A percentile compares a stretch with the other conserved stretches of the same genome.
Conservation (phyloP, 1,140 invertebrate genomes). For the Cotesia chilonis region DNA sequence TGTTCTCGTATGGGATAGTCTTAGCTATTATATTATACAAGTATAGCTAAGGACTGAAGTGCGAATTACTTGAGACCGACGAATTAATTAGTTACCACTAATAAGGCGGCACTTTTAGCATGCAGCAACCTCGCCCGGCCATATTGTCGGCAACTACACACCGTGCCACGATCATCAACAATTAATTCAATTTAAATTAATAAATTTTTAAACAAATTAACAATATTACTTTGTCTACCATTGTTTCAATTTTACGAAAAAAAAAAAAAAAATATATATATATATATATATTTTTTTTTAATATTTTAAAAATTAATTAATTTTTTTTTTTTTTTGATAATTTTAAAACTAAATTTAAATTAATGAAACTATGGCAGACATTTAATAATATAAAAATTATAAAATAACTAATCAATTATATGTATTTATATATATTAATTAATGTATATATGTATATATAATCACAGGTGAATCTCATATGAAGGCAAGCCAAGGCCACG, state of each 20-base stretch:
- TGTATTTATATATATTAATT: constrained; percentile 44
- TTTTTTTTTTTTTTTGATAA: constrained; percentile 12
- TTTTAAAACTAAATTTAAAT: constrained; percentile 29
- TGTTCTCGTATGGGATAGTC: no score
- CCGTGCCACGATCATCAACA: constrained; percentile 65
- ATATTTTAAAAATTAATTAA: constrained; percentile 35
- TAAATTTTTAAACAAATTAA: constrained; percentile 53
- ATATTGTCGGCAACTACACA: constrained; percentile 64
- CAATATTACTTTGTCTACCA: constrained; percentile 42
- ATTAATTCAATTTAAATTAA: constrained; percentile 61
- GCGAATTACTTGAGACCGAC: constrained; percentile 55
- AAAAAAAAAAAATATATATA: background rate
- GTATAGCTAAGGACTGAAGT: constrained; percentile 43
- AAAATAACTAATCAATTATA: constrained; percentile 53
- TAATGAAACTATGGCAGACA: constrained; percentile 46
- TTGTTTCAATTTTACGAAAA: constrained; percentile 39
- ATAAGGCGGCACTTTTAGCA: constrained; percentile 62
- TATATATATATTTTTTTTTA: background rate
- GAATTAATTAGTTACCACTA: constrained; percentile 64
- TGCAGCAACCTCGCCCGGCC: constrained; percentile 62
- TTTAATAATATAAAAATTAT: constrained; percentile 49
- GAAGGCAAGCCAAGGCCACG: constrained; percentile 66
- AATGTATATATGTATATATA: constrained; percentile 43
- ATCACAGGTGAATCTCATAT: constrained; percentile 65
- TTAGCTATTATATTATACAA: no score